Evolutionary conservation across 1,140 invertebrate genomes (phyloP), one percentile per base, ranked within the genome.

Genomic region (Pygmarrhopalites habei): DNA sequence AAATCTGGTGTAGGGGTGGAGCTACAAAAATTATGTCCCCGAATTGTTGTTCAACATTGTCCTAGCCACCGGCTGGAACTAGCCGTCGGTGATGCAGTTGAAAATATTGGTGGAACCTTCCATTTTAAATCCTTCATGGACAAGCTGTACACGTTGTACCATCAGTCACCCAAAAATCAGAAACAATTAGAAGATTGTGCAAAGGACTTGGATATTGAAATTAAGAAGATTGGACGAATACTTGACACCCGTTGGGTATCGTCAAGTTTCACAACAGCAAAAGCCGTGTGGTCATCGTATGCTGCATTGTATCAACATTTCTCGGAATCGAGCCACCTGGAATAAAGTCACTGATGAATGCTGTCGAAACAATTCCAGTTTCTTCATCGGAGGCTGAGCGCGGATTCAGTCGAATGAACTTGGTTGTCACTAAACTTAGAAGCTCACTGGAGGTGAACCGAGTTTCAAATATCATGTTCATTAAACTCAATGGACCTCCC

Each of bases 291-390:
- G 44, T n/a, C 15, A 5, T 46, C 44, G 5, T 46, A n/a, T 21
- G 21, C 15, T n/a, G 44, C 44, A 46, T 14, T 46, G 4, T 46
- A 21, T 21, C 15, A 46, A 10, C 44, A 46, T 93, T 92, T 57
- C 32, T 35, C 5, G 5, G 32, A 35, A 35, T 5, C 32, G 32
- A n/a, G n/a, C n/a, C n/a, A n/a, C n/a, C n/a, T n/a, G n/a, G n/a
- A n/a, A n/a, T n/a, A n/a, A n/a, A n/a, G n/a, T n/a, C n/a, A n/a
- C n/a, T n/a, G n/a, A n/a, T n/a, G n/a, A n/a, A n/a, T n/a, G n/a
- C n/a, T n/a, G n/a, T n/a, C n/a, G n/a, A n/a, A n/a, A n/a, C n/a
- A n/a, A n/a, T n/a, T n/a, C n/a, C n/a, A n/a, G n/a, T n/a, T n/a
- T n/a, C n/a, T n/a, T n/a, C n/a, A n/a, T n/a, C n/a, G n/a, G n/a